A percentile compares a stretch with the other conserved stretches of the same genome.
Evolutionary conservation across 2,113 vertebrate species (phyloP).

Genomic region (Delphinapterus leucas): DNA sequence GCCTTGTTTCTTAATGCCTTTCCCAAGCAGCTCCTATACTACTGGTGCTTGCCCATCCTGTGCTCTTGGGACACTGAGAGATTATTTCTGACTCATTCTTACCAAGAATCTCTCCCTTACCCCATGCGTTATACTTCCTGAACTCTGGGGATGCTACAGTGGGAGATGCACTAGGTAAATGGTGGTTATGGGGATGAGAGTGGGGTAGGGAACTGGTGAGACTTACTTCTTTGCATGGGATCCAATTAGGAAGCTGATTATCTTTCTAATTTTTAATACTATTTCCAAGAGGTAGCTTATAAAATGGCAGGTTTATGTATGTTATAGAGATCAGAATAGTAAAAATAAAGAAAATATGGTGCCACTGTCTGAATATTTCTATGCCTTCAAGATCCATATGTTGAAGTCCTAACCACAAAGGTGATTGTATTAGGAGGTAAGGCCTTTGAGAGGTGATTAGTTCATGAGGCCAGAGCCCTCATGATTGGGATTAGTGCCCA

Average conservation of each 20-base stretch:
- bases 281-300: neutral
- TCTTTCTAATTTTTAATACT: neutral
- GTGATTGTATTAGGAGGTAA: neutral
- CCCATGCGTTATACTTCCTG: neutral
- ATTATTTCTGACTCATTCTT: neutral
- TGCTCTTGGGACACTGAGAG: neutral
- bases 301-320: neutral
- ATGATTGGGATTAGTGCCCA: neutral
- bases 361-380: neutral
- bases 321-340: neutral
- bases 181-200: neutral
- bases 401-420: neutral
- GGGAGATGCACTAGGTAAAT: neutral
- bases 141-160: neutral
- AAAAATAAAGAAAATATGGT: neutral
- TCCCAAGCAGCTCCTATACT: neutral
- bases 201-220: neutral
- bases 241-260: neutral
- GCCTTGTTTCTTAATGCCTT: neutral
- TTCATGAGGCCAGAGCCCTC: neutral
- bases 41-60: neutral
- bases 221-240: neutral
- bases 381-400: neutral
- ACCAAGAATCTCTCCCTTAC: neutral
- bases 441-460: neutral